Base-by-base conservation (phyloP, 2,888 invertebrate genomes). In the Hydraecia micacea region DNA sequence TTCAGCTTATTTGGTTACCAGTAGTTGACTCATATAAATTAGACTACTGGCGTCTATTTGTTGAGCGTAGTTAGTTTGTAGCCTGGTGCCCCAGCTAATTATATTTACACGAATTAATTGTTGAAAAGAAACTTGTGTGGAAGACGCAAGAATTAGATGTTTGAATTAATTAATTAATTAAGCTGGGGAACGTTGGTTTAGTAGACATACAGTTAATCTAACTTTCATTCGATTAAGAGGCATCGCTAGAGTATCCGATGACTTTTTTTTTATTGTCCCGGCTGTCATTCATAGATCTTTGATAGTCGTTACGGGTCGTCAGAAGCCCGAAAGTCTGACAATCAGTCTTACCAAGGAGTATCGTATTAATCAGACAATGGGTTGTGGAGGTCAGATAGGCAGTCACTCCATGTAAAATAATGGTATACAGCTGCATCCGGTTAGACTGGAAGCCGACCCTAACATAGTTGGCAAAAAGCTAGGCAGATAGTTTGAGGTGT, bases 11-110 rank as follows among this genome's bases (percentile, higher is more conserved):
- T 91, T 90, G 88, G 85, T 89, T 80, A 83, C 71, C 85, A 86
- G 86, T 85, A 90, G 89, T 90, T 88, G 87, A 90, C 86, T 88
- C 58, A 86, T 77, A 88, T 86, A 89, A 89, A 88, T 89, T 87
- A 86, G 78, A 79, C 83, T 63, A 84, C 85, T 84, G 67, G 46
- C 77, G 77, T 77, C 73, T 87, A 84, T 87, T 88, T 87, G 72
- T 66, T 72, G 21, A 65, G 13, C 42, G 28, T 15, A 75, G 75
- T 67, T 15, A 75, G 75, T 67, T 68, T 42, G 66, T 25, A 49
- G 39, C 28, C 28, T 32, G 76, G 74, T 80, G 66, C 46, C 21
- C 6, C 28, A 5, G 21, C 55, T 85, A 86, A 80, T 80, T 81
- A 74, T 81, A 83, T 85, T 85, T 77, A 79, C 77, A 42, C 70